Percentiles rank a stretch among this genome's conserved stretches.
These are phyloP conservation scores for Scomberomorus guttatus DNA, from an alignment of 2,797 vertebrate species.

Conservation along the genomic window DNA sequence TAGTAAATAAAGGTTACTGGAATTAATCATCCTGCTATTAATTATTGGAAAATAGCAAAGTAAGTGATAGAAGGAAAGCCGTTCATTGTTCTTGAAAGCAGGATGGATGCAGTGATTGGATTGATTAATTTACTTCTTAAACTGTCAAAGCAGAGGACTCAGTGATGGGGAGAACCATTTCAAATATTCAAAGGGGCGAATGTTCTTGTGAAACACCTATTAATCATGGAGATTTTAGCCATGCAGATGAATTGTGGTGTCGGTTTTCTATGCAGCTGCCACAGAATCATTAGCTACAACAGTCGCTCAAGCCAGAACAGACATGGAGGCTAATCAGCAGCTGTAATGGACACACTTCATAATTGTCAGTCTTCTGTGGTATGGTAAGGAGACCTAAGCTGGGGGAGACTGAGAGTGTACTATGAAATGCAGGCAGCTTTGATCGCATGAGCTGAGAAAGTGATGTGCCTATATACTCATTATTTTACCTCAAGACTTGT, in stretches of 20 bases:
- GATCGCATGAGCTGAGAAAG: constrained; percentile 65
- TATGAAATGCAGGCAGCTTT: constrained; percentile 68
- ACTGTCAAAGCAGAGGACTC: constrained; percentile 78
- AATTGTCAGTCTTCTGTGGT: constrained; percentile 83
- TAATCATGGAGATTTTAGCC: constrained; percentile 82
- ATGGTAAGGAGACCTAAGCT: constrained; percentile 58
- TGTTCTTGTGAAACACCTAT: constrained; percentile 85
- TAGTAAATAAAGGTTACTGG: constrained; percentile 70
- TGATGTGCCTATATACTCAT: constrained; percentile 74
- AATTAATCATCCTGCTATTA: constrained; percentile 71
- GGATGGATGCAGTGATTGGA: constrained; percentile 76
- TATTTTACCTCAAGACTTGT: constrained; percentile 73
- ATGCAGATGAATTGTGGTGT: constrained; percentile 82
- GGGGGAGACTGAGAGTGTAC: constrained; percentile 56
- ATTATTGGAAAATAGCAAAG: constrained; percentile 78
- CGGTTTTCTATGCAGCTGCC: constrained; percentile 78
- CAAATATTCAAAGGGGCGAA: constrained; percentile 82
- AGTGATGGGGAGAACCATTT: constrained; percentile 79
- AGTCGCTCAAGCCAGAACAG: constrained; percentile 79
- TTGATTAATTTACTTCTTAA: constrained; percentile 85
- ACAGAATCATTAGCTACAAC: constrained; percentile 83
- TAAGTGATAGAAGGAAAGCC: constrained; percentile 73
- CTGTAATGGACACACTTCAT: constrained; percentile 89
- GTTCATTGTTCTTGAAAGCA: constrained; percentile 81
- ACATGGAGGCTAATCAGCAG: constrained; percentile 84